These are phyloP conservation scores for Zele albiditarsus DNA, from an alignment of 2,888 invertebrate species.

Conservation along the genomic window DNA sequence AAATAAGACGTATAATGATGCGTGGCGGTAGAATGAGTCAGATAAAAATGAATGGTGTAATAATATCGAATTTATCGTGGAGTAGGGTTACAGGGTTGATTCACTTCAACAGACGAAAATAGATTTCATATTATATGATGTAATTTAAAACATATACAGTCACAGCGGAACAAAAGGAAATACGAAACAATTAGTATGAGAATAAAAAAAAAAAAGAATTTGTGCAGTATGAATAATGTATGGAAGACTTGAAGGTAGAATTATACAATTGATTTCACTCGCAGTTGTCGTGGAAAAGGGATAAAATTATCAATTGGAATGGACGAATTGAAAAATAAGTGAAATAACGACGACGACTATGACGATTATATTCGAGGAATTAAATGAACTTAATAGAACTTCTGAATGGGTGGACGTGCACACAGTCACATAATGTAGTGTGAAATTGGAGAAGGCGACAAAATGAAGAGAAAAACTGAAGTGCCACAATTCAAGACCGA, in stretches of 20 bases:
- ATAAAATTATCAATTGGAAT: slow-evolving; percentile 34
- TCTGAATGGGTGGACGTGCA: not conserved
- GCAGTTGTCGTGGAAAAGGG: not conserved
- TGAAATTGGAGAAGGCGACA: not conserved
- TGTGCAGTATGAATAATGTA: not conserved
- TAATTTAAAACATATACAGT: no score
- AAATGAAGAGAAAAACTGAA: not conserved
- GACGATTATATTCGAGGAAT: slow-evolving; percentile 15
- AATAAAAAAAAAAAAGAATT: not conserved
- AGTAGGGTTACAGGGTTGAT: not conserved
- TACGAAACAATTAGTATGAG: not conserved
- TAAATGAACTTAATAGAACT: slow-evolving; percentile 25
- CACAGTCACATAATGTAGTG: not conserved
- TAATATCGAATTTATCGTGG: not conserved
- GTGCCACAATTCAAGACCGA: slow-evolving; percentile 1
- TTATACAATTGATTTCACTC: slow-evolving; percentile 22
- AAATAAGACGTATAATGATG: not conserved
- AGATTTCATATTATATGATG: not conserved
- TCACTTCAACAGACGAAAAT: slow-evolving; percentile 2
- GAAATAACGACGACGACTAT: slow-evolving; percentile 7
- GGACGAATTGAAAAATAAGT: slow-evolving; percentile 23
- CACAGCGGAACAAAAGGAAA: not conserved
- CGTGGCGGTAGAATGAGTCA: not conserved
- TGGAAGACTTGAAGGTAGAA: slow-evolving; percentile 5
- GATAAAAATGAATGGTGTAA: not conserved